A percentile compares a stretch with the other conserved stretches of the same genome.
phyloP scores from a whole-genome alignment of 2,888 invertebrate genomes.

The Polydrusus tereticollis region DNA sequence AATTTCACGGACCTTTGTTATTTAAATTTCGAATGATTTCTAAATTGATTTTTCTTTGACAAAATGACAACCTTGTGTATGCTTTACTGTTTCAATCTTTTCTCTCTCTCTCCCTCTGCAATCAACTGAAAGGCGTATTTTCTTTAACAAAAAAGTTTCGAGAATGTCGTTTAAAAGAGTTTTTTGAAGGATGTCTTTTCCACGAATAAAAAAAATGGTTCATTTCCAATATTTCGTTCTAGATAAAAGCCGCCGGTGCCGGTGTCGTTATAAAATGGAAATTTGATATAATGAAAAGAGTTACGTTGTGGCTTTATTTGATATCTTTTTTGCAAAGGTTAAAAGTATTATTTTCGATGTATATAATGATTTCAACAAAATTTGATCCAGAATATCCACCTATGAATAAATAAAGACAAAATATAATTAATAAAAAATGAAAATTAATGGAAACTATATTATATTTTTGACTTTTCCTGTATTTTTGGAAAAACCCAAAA shows the following conservation, averaged over 20 bases:
- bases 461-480: too few relatives aligned
- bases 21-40: conserved; percentile 58
- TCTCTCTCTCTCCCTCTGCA: background rate
- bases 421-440: too few relatives aligned
- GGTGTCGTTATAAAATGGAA: background rate
- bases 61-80: conserved; percentile 22
- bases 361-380: too few relatives aligned
- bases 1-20: conserved; percentile 60
- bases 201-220: background rate
- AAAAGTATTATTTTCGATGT: too few relatives aligned
- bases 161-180: background rate
- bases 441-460: too few relatives aligned
- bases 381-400: too few relatives aligned
- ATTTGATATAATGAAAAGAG: background rate
- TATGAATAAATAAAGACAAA: too few relatives aligned
- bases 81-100: conserved; percentile 25
- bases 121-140: conserved; percentile 12
- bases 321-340: background rate
- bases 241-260: too few relatives aligned
- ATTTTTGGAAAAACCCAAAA: too few relatives aligned
- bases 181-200: background rate
- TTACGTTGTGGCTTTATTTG: background rate
- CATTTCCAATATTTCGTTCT: background rate
- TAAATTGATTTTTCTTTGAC: conserved; percentile 50
- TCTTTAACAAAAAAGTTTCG: conserved; percentile 3